These are phyloP conservation scores for Drymonia ruficornis DNA, from an alignment of 2,888 invertebrate species.

Conservation along the genomic window DNA sequence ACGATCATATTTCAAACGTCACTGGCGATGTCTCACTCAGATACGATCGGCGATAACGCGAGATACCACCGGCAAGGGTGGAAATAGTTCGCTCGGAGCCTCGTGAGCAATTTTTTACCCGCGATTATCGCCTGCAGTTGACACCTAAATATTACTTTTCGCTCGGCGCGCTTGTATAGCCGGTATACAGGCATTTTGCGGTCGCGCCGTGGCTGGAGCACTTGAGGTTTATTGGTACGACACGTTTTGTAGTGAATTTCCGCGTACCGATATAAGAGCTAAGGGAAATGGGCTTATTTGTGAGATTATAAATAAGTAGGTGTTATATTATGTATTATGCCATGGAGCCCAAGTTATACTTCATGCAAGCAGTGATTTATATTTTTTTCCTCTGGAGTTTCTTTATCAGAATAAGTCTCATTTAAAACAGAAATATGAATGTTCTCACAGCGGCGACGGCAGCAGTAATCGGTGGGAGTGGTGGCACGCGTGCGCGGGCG, in stretches of 20 bases:
- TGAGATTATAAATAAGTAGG: no score
- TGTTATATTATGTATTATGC: no score
- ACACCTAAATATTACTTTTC: conserved; percentile 84
- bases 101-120: conserved; percentile 78
- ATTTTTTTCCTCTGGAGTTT: no score
- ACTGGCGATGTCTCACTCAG: conserved; percentile 84
- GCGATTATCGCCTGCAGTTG: conserved; percentile 83
- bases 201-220: conserved; percentile 53
- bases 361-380: no score
- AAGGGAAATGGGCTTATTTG: conserved; percentile 2
- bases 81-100: conserved; percentile 67
- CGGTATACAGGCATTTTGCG: conserved; percentile 69
- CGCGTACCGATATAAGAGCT: conserved; percentile 25
- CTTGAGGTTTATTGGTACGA: conserved; percentile 72
- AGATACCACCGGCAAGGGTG: conserved; percentile 76
- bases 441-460: conserved; percentile 65
- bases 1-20: conserved; percentile 85
- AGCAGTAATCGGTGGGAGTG: conserved; percentile 81
- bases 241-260: conserved; percentile 59
- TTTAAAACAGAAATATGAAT: conserved; percentile 27
- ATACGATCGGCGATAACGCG: conserved; percentile 82
- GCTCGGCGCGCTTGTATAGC: conserved; percentile 51
- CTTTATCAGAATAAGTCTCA: conserved; percentile 7
- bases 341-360: no score
- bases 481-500: conserved; percentile 51